Percentiles rank a stretch among this genome's conserved stretches.
Evolutionary conservation across 2,888 invertebrate genomes (phyloP).

Genomic region (Harpalus rubripes): DNA sequence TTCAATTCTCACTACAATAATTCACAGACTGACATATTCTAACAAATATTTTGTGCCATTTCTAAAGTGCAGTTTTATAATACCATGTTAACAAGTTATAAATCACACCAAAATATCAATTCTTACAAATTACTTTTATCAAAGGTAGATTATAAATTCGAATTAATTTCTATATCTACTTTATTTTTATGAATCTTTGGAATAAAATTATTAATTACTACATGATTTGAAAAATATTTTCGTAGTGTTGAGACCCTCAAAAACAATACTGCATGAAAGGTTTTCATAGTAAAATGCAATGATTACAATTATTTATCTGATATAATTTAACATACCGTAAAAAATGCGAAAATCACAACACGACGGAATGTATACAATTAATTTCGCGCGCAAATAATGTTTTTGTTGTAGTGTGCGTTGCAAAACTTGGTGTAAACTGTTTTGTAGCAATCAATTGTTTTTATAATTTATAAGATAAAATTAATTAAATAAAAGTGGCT

Average conservation of each 20-base stretch:
- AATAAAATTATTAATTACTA: background rate
- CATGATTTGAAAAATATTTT: constrained; percentile 7
- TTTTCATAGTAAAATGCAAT: background rate
- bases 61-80: constrained; percentile 50
- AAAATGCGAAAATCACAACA: background rate
- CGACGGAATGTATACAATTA: background rate
- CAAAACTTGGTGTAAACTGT: too few species aligned
- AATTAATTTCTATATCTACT: constrained; percentile 10
- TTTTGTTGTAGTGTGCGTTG: too few species aligned
- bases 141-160: constrained; percentile 24
- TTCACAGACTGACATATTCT: constrained; percentile 35
- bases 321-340: background rate
- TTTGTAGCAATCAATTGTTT: too few species aligned
- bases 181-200: background rate
- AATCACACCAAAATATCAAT: constrained; percentile 49
- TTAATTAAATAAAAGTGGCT: too few species aligned
- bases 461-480: too few species aligned
- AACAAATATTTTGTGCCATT: constrained; percentile 51
- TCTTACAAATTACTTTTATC: background rate
- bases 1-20: constrained; percentile 42
- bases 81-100: constrained; percentile 29
- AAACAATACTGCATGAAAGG: constrained; percentile 34
- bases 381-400: background rate
- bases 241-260: constrained; percentile 13
- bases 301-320: background rate